Evolutionary conservation across 1,140 invertebrate genomes (phyloP).

Genomic region (Aporrectodea caliginosa): DNA sequence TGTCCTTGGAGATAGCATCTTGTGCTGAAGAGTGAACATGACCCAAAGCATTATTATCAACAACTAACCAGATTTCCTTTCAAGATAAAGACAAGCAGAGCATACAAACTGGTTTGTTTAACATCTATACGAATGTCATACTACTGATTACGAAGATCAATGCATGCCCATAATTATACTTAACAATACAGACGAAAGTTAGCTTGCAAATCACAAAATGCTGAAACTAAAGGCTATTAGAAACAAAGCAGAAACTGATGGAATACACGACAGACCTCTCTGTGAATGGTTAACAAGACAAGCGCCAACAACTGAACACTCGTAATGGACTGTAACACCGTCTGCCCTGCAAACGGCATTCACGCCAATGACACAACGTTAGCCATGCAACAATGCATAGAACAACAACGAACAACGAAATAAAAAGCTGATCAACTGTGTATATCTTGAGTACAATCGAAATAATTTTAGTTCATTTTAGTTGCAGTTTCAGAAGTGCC

Average conservation of each 20-base stretch:
- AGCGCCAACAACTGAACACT: constrained; percentile 1
- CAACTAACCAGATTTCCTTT: neutral
- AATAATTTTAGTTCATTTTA: neutral
- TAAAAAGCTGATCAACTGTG: neutral
- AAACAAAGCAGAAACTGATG: neutral
- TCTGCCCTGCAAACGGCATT: neutral
- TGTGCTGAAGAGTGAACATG: no score
- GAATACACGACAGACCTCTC: neutral
- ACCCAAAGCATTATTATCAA: no score
- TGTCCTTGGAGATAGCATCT: no score
- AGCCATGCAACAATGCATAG: neutral
- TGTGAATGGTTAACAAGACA: neutral
- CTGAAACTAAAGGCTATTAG: neutral
- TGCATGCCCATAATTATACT: neutral
- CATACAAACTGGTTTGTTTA: neutral
- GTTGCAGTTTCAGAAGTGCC: no score
- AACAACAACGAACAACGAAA: neutral
- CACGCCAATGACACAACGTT: neutral
- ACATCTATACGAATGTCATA: no score
- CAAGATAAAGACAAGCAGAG: neutral
- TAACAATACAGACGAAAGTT: no score
- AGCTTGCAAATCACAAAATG: neutral
- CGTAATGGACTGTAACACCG: neutral
- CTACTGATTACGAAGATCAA: no score
- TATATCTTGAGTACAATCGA: neutral